A percentile compares a stretch with the other conserved stretches of the same genome.
These are phyloP conservation scores for Pectinophora gossypiella DNA, from an alignment of 1,140 invertebrate species.

Conservation along the genomic window DNA sequence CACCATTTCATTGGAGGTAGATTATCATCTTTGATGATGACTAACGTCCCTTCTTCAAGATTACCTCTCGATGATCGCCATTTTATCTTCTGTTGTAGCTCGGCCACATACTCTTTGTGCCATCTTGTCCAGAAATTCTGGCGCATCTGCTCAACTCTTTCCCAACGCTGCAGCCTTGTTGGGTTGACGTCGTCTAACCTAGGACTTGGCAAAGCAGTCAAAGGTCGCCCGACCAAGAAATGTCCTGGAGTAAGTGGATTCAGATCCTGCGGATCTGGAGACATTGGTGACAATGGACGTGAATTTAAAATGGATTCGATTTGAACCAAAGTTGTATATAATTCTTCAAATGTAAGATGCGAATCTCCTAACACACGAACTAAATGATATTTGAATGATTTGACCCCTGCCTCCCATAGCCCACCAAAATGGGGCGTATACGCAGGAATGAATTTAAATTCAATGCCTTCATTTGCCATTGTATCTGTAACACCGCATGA, in stretches of 20 bases:
- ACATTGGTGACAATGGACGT: slow-evolving; percentile 5
- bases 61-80: slow-evolving; percentile 1
- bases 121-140: slow-evolving; percentile 8
- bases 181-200: slow-evolving; percentile 3
- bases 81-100: slow-evolving; percentile 6
- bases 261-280: slow-evolving; percentile 23
- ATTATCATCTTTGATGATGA: slow-evolving; percentile 6
- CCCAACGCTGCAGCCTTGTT: neutral
- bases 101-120: slow-evolving; percentile 9
- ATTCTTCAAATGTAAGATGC: slow-evolving; percentile 28
- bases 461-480: slow-evolving; percentile 1
- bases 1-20: too few relatives aligned
- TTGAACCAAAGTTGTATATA: slow-evolving; percentile 24
- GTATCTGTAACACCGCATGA: neutral
- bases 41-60: neutral
- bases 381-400: slow-evolving; percentile 22
- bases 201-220: slow-evolving; percentile 11
- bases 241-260: slow-evolving; percentile 29
- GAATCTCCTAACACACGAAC: slow-evolving; percentile 12
- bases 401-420: slow-evolving; percentile 26
- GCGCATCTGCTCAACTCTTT: slow-evolving; percentile 3
- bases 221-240: slow-evolving; percentile 26
- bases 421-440: slow-evolving; percentile 21
- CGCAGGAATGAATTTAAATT: slow-evolving; percentile 8
- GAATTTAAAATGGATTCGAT: slow-evolving; percentile 36